Conservation (phyloP, 1,140 invertebrate genomes). For the Prorops nasuta region DNA sequence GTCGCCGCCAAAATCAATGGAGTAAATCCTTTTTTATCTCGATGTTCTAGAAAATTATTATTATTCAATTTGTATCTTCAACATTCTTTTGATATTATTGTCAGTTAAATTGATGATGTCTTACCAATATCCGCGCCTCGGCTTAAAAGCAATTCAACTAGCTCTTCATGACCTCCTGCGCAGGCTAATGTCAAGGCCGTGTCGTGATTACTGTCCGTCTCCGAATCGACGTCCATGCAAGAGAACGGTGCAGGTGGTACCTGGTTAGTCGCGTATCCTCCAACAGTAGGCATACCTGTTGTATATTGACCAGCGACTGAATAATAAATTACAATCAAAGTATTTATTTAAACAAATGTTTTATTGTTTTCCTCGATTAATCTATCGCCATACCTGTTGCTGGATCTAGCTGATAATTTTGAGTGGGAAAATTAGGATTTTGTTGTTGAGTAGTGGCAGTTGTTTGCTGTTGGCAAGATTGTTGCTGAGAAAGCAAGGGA, state of each 20-base stretch:
- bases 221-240: conserved; percentile 89
- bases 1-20: conserved; percentile 96
- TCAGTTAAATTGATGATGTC: no score
- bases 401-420: conserved; percentile 54
- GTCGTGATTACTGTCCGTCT: conserved; percentile 97
- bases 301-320: conserved; percentile 40
- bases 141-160: conserved; percentile 86
- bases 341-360: background rate
- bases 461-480: conserved; percentile 36
- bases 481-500: conserved; percentile 52
- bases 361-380: no score
- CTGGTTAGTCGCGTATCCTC: conserved; percentile 47
- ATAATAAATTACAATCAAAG: conserved; percentile 26
- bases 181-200: conserved; percentile 96
- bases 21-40: conserved; percentile 99
- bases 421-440: conserved; percentile 48
- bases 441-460: conserved; percentile 39
- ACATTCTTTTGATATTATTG: background rate
- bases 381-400: conserved; percentile 53
- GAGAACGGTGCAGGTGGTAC: conserved; percentile 58
- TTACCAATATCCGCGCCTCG: conserved; percentile 86
- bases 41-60: conserved; percentile 73
- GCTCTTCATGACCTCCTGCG: conserved; percentile 93
- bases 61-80: background rate
- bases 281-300: conserved; percentile 36